phyloP scores from a whole-genome alignment of 1,140 invertebrate genomes.

The Wiebesia pumilae region DNA sequence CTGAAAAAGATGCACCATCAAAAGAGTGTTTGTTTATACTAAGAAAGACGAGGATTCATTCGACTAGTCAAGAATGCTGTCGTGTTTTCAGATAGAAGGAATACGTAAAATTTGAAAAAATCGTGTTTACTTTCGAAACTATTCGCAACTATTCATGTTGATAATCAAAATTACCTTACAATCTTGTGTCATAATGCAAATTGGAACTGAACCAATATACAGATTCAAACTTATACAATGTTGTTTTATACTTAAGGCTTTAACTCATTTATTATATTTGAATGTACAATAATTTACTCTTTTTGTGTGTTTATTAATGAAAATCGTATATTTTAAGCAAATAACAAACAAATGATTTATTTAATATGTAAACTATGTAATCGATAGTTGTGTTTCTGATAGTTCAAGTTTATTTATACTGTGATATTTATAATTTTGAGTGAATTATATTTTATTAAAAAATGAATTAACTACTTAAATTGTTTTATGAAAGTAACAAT shows the following conservation, averaged over 20 bases:
- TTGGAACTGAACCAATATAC: background rate
- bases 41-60: background rate
- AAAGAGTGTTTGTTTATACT: background rate
- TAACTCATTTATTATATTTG: background rate
- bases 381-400: too few species aligned
- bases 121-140: background rate
- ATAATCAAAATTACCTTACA: background rate
- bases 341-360: too few species aligned
- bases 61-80: background rate
- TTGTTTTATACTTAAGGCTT: background rate
- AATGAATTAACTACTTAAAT: too few species aligned
- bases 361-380: too few species aligned
- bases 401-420: too few species aligned
- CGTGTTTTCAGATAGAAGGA: background rate
- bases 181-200: background rate
- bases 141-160: background rate
- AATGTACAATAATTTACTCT: background rate
- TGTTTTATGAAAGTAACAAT: too few species aligned
- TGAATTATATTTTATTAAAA: too few species aligned
- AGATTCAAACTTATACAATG: background rate
- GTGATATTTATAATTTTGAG: too few species aligned
- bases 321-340: too few species aligned
- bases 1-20: background rate
- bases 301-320: background rate
- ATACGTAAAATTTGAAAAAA: slow-evolving; percentile 29